Percentiles rank a stretch among this genome's conserved stretches.
Conservation (phyloP, 2,113 vertebrate genomes). For the Nesogale talazaci region DNA sequence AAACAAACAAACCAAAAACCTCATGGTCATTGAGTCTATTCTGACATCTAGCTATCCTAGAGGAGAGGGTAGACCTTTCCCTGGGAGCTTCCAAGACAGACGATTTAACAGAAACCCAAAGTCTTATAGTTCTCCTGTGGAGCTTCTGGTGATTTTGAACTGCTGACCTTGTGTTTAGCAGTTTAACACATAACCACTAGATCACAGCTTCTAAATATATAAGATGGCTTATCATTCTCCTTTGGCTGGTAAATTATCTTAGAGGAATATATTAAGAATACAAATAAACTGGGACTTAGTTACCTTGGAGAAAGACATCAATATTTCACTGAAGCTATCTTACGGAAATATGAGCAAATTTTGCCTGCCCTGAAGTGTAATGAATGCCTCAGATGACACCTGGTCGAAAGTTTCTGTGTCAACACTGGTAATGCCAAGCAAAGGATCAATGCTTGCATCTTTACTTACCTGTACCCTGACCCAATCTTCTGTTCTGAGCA, state of each 20-base stretch:
- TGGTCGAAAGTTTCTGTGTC: background rate
- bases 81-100: too few species aligned
- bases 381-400: background rate
- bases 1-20: too few species aligned
- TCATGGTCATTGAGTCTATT: too few species aligned
- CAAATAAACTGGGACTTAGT: background rate
- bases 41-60: too few species aligned
- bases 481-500: conserved; percentile 28
- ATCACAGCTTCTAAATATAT: background rate
- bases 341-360: background rate
- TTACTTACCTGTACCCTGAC: background rate
- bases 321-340: background rate
- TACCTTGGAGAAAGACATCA: background rate
- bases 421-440: background rate
- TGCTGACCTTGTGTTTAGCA: too few species aligned
- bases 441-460: background rate
- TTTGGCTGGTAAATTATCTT: background rate
- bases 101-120: too few species aligned
- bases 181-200: too few species aligned
- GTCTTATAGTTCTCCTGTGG: too few species aligned
- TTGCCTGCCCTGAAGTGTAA: conserved; percentile 2
- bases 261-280: background rate
- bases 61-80: too few species aligned
- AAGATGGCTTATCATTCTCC: background rate
- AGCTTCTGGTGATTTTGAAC: too few species aligned